phyloP scores from a whole-genome alignment of 2,888 invertebrate genomes.

The Lithosia quadra region DNA sequence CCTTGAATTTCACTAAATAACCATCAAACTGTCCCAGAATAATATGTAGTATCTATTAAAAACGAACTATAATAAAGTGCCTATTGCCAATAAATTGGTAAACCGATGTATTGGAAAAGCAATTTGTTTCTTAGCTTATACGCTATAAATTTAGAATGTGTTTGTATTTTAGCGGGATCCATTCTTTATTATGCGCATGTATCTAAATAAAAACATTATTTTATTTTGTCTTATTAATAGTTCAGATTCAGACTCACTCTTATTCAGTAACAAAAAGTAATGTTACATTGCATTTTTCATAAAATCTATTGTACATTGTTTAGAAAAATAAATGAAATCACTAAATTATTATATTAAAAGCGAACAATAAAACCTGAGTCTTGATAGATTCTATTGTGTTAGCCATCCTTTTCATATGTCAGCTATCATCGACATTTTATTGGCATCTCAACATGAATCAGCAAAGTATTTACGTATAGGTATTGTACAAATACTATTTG shows the following conservation, averaged over 20 bases:
- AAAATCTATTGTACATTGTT: not conserved
- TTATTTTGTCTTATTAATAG: not conserved
- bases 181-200: not conserved
- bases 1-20: not conserved
- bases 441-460: not conserved
- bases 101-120: conserved; percentile 4
- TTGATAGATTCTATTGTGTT: not conserved
- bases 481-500: too few species aligned
- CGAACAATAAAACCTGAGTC: not conserved
- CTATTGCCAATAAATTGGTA: conserved; percentile 2
- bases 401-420: not conserved
- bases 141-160: not conserved
- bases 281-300: too few species aligned
- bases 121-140: not conserved
- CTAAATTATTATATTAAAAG: not conserved
- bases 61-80: not conserved
- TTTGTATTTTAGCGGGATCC: not conserved
- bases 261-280: too few species aligned
- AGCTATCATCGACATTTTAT: not conserved
- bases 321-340: not conserved
- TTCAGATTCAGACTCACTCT: too few species aligned
- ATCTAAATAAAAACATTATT: not conserved
- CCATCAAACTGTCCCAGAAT: not conserved
- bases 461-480: too few species aligned
- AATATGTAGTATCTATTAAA: not conserved